These are phyloP conservation scores for Podarcis lilfordi DNA, from an alignment of 2,797 vertebrate species.

Conservation along the genomic window DNA sequence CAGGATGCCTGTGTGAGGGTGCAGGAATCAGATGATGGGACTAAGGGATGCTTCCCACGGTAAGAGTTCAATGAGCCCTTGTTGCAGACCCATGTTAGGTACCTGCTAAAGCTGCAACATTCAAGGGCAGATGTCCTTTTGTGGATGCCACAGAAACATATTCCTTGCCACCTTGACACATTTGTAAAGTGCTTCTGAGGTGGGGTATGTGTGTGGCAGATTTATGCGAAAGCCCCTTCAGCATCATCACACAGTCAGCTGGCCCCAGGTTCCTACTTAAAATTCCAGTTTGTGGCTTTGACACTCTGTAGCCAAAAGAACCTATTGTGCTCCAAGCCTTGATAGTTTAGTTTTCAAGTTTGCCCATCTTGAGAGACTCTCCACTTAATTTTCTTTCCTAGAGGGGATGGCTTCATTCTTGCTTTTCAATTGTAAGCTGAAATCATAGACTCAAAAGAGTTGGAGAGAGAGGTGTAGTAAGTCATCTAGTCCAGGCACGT, in stretches of 20 bases:
- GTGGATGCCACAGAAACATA: neutral
- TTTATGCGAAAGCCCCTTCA: neutral
- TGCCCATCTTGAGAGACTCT: neutral
- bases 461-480: too few relatives aligned
- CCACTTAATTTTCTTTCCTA: neutral
- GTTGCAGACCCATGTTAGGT: neutral
- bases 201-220: neutral
- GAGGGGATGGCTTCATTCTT: too few relatives aligned
- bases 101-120: neutral
- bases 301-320: neutral
- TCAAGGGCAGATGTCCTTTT: neutral
- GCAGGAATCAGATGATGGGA: too few relatives aligned
- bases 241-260: neutral
- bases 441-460: too few relatives aligned
- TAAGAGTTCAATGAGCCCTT: too few relatives aligned
- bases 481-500: too few relatives aligned
- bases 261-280: neutral
- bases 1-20: neutral
- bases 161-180: neutral
- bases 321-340: neutral
- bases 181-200: neutral
- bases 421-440: too few relatives aligned
- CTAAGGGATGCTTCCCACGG: neutral
- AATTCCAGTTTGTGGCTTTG: too few relatives aligned
- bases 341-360: neutral